A percentile compares a stretch with the other conserved stretches of the same genome.
phyloP scores from a whole-genome alignment of 2,888 invertebrate genomes.

The Crocallis elinguaria region DNA sequence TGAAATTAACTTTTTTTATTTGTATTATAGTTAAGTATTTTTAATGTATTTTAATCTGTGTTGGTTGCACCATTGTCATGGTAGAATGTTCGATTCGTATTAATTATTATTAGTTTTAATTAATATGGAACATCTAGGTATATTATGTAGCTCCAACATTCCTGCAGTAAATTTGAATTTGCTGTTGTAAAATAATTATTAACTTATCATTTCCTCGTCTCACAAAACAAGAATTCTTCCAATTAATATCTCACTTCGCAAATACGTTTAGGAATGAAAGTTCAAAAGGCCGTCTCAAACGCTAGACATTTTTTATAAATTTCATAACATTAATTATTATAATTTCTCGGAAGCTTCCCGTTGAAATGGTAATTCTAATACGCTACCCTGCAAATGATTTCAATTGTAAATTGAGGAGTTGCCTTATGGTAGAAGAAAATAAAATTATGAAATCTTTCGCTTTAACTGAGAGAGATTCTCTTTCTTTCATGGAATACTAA shows the following conservation, averaged over 20 bases:
- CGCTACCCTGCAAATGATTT: conserved; percentile 2
- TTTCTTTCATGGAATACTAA: not conserved
- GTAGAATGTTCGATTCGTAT: too few relatives aligned
- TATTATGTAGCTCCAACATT: too few relatives aligned
- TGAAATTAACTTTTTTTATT: too few relatives aligned
- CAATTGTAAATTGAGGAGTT: conserved; percentile 5
- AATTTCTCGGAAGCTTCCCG: not conserved
- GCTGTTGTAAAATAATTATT: too few relatives aligned
- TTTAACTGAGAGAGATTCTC: not conserved
- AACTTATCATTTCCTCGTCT: not conserved
- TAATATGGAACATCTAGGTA: too few relatives aligned
- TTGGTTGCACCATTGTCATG: too few relatives aligned
- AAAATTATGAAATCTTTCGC: not conserved
- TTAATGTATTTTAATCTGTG: too few relatives aligned
- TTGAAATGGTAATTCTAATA: conserved; percentile 9
- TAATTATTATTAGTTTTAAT: too few relatives aligned
- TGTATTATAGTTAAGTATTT: too few relatives aligned
- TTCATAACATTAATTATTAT: conserved; percentile 5
- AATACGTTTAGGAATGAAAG: conserved; percentile 15
- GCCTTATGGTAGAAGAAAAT: not conserved
- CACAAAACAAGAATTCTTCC: not conserved
- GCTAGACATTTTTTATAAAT: conserved; percentile 13
- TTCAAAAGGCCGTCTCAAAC: conserved; percentile 15
- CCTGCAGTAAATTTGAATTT: too few relatives aligned
- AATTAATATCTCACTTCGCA: conserved; percentile 5